A percentile compares a stretch with the other conserved stretches of the same genome.
Conservation (phyloP, 2,888 invertebrate species). For the Stenchaetothrips biformis region DNA sequence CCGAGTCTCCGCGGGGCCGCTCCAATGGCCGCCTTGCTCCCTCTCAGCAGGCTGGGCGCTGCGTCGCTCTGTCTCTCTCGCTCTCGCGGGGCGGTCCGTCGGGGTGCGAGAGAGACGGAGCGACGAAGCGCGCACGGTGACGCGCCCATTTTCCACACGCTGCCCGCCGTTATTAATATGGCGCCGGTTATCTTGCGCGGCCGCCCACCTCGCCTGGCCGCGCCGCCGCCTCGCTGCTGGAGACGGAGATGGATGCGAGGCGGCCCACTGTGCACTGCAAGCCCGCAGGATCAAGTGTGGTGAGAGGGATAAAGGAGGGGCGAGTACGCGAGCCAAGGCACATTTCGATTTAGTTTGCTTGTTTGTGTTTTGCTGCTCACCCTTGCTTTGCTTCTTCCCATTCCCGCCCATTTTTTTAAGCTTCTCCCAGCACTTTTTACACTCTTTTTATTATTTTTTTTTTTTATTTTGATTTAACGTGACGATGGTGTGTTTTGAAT, state of each 20-base stretch:
- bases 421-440: background rate
- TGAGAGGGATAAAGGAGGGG: no score
- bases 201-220: background rate
- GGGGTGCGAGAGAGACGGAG: no score
- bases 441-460: background rate
- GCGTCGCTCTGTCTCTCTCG: no score
- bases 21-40: no score
- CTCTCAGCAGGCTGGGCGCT: no score
- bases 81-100: no score
- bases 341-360: background rate
- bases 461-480: no score
- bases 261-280: no score
- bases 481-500: no score
- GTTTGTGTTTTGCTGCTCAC: background rate
- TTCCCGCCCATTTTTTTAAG: background rate
- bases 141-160: background rate
- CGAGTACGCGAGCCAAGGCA: background rate
- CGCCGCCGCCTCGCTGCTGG: background rate
- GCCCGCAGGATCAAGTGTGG: no score
- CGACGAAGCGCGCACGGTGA: background rate
- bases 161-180: conserved; percentile 10
- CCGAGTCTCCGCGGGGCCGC: no score
- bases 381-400: no score
- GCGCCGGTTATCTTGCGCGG: conserved; percentile 11
- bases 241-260: conserved; percentile 10